Base-by-base conservation (phyloP, 2,888 invertebrate genomes). In the Eulithis testata region DNA sequence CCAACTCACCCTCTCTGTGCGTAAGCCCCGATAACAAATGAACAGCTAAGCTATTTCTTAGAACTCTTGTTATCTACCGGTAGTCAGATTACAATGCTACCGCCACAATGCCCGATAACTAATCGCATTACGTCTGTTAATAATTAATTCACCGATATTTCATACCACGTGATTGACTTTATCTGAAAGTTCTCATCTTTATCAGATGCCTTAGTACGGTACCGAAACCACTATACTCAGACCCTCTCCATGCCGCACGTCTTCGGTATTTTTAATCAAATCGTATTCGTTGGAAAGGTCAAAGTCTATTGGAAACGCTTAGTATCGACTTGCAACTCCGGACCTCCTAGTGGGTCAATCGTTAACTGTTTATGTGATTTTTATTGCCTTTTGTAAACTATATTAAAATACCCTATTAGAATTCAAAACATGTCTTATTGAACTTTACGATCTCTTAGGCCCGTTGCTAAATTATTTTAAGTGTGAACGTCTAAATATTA, bases 131-230 rank as follows among this genome's bases (percentile, higher is more conserved):
- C 81, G 81, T 83, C 81, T 85, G 80, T 84, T 82, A 84, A 84
- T 89, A 89, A 89, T 88, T 89, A 88, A 87, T 87, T 87, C 85
- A 80, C 83, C 78, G 85, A 88, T 86, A 87, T 88, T 87, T 87
- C 85, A 87, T 87, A 83, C 79, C 76, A 75, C 74, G 73, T 86
- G 87, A 88, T 86, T 79, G 89, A 88, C 88, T 79, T 84, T 88
- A 89, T 90, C 89, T 81, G 58, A 70, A 40, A 72, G 73, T 74
- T 79, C 78, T 79, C 85, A 89, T 88, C 85, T 78, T 75, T 82
- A 66, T 85, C 82, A 81, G 85, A 86, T 85, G 83, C 74, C 79
- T 76, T 73, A 83, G 80, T 79, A 77, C 78, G 71, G 76, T 76
- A 80, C 70, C 67, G 68, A 67, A 69, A 74, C 86, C 85, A 83